These are phyloP conservation scores for Marmota flaviventris DNA, from an alignment of 2,113 vertebrate genomes.

Conservation along the genomic window DNA sequence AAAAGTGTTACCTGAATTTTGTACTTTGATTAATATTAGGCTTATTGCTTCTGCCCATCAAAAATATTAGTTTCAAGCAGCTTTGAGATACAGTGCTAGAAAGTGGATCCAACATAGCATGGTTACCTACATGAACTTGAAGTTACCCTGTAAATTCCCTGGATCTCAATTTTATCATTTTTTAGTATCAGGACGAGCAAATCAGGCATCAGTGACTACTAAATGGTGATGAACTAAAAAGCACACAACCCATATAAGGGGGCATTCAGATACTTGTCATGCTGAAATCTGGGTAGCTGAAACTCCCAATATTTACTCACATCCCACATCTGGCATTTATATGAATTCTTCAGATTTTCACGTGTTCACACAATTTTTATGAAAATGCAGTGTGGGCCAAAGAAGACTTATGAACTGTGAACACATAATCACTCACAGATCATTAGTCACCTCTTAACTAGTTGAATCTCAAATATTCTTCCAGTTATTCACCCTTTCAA, in stretches of 20 bases:
- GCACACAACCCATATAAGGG: neutral
- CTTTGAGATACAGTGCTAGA: neutral
- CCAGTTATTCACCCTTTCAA: neutral
- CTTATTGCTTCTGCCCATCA: neutral
- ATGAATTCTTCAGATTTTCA: neutral
- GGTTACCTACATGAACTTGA: neutral
- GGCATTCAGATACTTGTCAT: neutral
- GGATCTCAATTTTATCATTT: neutral
- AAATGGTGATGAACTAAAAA: neutral
- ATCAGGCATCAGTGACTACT: neutral
- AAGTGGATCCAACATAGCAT: neutral
- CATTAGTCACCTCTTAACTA: neutral
- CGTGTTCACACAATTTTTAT: neutral
- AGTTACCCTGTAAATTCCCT: neutral
- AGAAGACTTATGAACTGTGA: neutral
- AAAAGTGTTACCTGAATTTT: conserved; percentile 42
- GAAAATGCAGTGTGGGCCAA: neutral
- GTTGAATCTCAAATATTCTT: neutral
- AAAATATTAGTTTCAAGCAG: neutral
- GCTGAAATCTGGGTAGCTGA: neutral
- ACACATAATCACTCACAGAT: neutral
- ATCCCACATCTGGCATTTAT: neutral
- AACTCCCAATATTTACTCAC: neutral
- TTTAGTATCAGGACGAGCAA: neutral
- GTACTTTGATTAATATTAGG: neutral